Base-by-base conservation (phyloP, 2,113 vertebrate species). In the Cebidichthys violaceus region DNA sequence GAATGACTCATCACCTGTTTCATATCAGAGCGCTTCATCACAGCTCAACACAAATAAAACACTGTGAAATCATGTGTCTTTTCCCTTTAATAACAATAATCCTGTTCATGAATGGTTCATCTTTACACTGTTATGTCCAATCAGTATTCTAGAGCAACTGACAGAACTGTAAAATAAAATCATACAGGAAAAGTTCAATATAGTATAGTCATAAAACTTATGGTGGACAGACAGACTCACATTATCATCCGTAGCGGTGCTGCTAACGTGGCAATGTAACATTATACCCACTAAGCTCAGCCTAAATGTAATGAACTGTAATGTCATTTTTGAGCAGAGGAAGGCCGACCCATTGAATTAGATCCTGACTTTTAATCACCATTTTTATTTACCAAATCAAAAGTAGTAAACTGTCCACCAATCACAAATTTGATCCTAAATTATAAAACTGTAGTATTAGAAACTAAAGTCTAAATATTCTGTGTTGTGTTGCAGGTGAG, bases 401-500 rank as follows among this genome's bases (percentile, higher is more conserved):
- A 52, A 55, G n/a, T 64, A 39, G 61, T 24, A 41, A 65, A 41
- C 22, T 20, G 29, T 24, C 54, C n/a, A 41, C 24, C 37, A 18
- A 18, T 8, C 2, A 20, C 22, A 18, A 22, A 13, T 27, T 15
- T 41, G 8, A 9, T 66, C 6, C 15, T 47, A 39, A 43, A 66
- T 54, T 2, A 55, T 41, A 8, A 41, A 41, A 29, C 15, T 9
- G 2, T 37, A 4, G 35, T 33, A 20, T 64, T 27, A 47, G 13
- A 78, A 60, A 4, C 6, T 24, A 15, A 11, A 20, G 24, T 59
- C 27, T 59, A 57, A 15, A 27, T 20, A 13, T 59, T 29, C 4
- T 27, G 55, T 59, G 55, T 59, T 59, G 24, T 84, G 29, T 87
- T 84, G 29, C 85, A 99, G 98, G 98, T 94, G 98, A 99, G 94